These are phyloP conservation scores for Neotoxoptera formosana DNA, from an alignment of 1,140 invertebrate species.

Conservation along the genomic window DNA sequence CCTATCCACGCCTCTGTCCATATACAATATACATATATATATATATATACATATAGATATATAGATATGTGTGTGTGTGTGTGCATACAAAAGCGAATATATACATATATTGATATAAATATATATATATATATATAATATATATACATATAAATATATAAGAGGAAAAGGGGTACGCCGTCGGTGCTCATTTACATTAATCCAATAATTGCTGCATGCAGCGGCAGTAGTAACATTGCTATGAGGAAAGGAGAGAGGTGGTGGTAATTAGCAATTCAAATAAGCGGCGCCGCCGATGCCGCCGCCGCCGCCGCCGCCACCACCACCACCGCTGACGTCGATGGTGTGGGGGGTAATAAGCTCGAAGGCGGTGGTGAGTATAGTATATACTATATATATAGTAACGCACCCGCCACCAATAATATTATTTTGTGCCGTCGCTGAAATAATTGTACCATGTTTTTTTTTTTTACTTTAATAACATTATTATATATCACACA, in stretches of 20 bases:
- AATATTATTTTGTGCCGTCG: slow-evolving; percentile 23
- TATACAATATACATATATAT: neutral
- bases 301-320: neutral
- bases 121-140: neutral
- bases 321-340: neutral
- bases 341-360: slow-evolving; percentile 34
- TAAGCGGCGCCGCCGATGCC: slow-evolving; percentile 37
- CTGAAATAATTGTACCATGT: slow-evolving; percentile 12
- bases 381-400: slow-evolving; percentile 10
- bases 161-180: slow-evolving; percentile 51
- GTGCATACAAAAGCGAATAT: slow-evolving; percentile 43
- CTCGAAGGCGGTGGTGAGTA: slow-evolving; percentile 37
- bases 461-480: neutral
- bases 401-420: slow-evolving; percentile 21
- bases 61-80: neutral
- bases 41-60: neutral
- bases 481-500: neutral
- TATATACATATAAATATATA: slow-evolving; percentile 38
- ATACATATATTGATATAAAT: neutral
- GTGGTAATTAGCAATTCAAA: slow-evolving; percentile 54
- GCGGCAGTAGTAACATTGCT: slow-evolving; percentile 44
- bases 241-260: slow-evolving; percentile 19
- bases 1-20: slow-evolving; percentile 16
- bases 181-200: slow-evolving; percentile 54
- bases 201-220: slow-evolving; percentile 55